A percentile compares a stretch with the other conserved stretches of the same genome.
Conservation (phyloP, 2,113 vertebrate species). For the pig (Sus scrofa) region DNA sequence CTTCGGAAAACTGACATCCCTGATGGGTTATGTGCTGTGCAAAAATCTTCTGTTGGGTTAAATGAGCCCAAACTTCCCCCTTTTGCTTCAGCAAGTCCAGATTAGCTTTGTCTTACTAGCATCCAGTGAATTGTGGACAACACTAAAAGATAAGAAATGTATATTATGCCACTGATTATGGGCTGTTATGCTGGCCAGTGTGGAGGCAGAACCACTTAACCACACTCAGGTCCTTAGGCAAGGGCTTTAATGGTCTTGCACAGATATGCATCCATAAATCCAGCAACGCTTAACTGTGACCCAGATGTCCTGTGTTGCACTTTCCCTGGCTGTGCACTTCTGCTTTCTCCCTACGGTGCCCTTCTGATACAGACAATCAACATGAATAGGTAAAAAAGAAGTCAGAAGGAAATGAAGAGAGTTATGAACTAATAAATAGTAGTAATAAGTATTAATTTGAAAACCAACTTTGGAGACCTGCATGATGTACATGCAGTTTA, state of each 20-base stretch:
- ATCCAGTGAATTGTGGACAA: background rate
- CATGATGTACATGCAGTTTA: background rate
- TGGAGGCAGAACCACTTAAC: background rate
- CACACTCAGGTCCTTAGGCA: too few relatives aligned
- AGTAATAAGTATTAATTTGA: constrained; percentile 8
- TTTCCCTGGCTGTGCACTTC: background rate
- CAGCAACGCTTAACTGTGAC: background rate
- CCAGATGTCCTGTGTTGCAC: background rate
- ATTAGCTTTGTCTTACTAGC: background rate
- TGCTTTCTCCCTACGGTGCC: background rate
- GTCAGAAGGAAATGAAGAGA: constrained; percentile 49
- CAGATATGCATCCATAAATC: background rate
- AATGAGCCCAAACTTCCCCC: background rate
- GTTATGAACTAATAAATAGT: constrained; percentile 57
- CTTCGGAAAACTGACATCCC: background rate
- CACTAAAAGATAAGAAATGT: background rate
- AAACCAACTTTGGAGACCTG: constrained; percentile 14
- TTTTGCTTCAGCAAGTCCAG: background rate
- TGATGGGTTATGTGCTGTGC: background rate
- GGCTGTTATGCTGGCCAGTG: background rate
- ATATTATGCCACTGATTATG: background rate
- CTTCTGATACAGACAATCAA: background rate
- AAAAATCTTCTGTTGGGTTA: background rate
- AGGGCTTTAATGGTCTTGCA: background rate
- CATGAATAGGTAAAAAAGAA: constrained; percentile 1